Evolutionary conservation across 2,797 vertebrate genomes (phyloP).

Genomic region (Varecia variegata): DNA sequence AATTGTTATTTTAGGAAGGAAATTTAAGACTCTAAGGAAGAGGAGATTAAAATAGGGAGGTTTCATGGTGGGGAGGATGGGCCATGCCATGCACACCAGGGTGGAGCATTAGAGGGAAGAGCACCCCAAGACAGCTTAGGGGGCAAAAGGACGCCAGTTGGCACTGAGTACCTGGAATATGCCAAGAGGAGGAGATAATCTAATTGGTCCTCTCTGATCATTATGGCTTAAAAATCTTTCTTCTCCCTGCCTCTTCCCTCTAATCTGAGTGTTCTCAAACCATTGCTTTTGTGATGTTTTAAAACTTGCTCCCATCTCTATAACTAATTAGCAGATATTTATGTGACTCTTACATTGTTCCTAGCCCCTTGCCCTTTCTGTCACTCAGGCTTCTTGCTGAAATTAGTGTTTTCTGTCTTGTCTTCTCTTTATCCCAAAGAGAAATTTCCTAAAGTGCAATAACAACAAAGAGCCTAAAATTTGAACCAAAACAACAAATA

Average conservation of each 20-base stretch:
- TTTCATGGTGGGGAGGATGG: background rate
- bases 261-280: background rate
- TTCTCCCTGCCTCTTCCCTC: background rate
- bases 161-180: too few species aligned
- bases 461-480: background rate
- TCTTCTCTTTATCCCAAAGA: background rate
- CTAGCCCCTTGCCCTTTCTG: background rate
- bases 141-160: background rate
- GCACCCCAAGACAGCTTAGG: too few species aligned
- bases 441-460: background rate
- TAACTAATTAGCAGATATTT: background rate
- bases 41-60: background rate
- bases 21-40: background rate
- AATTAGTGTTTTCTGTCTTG: background rate
- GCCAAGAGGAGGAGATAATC: background rate
- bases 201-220: background rate
- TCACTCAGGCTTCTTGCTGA: background rate
- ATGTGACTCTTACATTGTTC: background rate
- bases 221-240: too few species aligned
- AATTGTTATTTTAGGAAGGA: background rate
- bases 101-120: background rate
- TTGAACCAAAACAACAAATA: background rate
- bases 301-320: background rate
- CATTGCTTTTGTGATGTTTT: background rate
- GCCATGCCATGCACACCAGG: too few species aligned